Percentiles rank a stretch among this genome's conserved stretches.
phyloP scores from a whole-genome alignment of 2,888 invertebrate genomes.

The Hypena proboscidalis region DNA sequence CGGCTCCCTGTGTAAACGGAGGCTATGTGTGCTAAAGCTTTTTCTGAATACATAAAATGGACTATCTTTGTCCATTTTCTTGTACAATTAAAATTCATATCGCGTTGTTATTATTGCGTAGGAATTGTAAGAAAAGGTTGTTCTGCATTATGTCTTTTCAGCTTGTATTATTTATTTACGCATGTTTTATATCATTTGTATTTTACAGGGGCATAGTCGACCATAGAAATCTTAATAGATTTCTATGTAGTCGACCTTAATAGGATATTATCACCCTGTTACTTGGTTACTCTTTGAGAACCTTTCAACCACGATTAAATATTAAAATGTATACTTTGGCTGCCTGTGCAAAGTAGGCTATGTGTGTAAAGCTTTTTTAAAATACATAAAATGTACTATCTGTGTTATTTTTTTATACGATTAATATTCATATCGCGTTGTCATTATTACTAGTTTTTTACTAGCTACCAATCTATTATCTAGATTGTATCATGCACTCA shows the following conservation, averaged over 20 bases:
- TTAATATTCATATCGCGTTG: constrained; percentile 14
- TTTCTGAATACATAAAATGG: constrained; percentile 46
- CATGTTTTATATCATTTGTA: too few relatives aligned
- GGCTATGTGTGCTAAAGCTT: constrained; percentile 57
- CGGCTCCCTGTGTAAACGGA: constrained; percentile 58
- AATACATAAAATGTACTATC: constrained; percentile 38
- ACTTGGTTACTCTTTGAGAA: too few relatives aligned
- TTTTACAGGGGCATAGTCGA: too few relatives aligned
- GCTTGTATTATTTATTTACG: too few relatives aligned
- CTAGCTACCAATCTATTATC: too few relatives aligned
- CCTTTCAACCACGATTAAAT: constrained; percentile 81
- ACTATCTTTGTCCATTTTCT: constrained; percentile 36
- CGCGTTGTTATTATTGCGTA: not conserved
- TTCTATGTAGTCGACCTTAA: too few relatives aligned
- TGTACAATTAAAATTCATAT: constrained; percentile 22
- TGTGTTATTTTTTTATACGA: constrained; percentile 35
- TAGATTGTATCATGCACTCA: too few relatives aligned
- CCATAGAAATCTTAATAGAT: too few relatives aligned
- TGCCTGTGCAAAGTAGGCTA: constrained; percentile 58
- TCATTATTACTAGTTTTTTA: too few relatives aligned
- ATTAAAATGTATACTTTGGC: constrained; percentile 78
- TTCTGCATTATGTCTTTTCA: too few relatives aligned
- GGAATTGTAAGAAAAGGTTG: not conserved
- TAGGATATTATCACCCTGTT: too few relatives aligned
- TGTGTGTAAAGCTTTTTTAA: constrained; percentile 58